Conservation (phyloP, 2,113 vertebrate species). For the Clarias gariepinus region DNA sequence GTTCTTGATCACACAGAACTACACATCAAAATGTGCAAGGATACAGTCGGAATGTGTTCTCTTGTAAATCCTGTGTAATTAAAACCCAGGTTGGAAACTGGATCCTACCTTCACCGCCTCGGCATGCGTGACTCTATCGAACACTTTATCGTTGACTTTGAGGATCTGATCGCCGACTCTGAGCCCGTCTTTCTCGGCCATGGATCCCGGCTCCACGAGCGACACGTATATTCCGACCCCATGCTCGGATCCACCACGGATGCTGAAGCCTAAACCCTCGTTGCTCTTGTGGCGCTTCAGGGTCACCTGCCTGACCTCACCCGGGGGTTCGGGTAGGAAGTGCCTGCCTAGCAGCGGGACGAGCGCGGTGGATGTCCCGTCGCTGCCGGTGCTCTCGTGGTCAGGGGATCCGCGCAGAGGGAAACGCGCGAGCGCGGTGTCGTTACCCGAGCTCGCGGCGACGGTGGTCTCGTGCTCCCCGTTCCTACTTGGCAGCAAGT, state of each 20-base stretch:
- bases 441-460: not conserved
- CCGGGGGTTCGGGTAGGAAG: slow-evolving; percentile 73
- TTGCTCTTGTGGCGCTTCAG: slow-evolving; percentile 89
- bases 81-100: not conserved
- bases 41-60: not conserved
- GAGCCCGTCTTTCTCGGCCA: slow-evolving; percentile 91
- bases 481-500: slow-evolving; percentile 62
- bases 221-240: slow-evolving; percentile 96
- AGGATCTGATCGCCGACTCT: slow-evolving; percentile 93
- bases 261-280: slow-evolving; percentile 95
- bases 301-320: slow-evolving; percentile 83
- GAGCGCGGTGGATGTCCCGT: slow-evolving; percentile 69
- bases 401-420: slow-evolving; percentile 66
- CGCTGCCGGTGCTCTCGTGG: slow-evolving; percentile 75
- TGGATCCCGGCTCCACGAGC: slow-evolving; percentile 90
- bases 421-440: not conserved
- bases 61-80: not conserved
- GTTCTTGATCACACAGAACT: not conserved
- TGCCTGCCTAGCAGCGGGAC: slow-evolving; percentile 70
- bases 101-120: slow-evolving; percentile 90
- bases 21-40: not conserved
- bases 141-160: slow-evolving; percentile 89
- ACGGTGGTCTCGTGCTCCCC: slow-evolving; percentile 57
- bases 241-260: slow-evolving; percentile 94
- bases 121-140: slow-evolving; percentile 88